phyloP scores from a whole-genome alignment of 2,113 vertebrate species.

The Pseudorasbora parva region DNA sequence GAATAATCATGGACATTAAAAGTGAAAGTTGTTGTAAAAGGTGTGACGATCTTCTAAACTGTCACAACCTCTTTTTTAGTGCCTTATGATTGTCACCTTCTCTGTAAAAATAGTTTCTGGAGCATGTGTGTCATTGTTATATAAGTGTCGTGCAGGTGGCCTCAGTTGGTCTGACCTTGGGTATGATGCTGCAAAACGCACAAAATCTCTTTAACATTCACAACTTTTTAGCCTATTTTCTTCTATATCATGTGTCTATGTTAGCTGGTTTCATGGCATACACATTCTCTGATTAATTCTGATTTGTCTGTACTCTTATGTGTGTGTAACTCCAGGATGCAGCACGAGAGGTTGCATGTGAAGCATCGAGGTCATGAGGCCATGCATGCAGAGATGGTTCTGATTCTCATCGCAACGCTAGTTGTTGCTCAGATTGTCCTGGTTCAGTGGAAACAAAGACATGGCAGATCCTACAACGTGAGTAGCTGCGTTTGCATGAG shows the following conservation, averaged over 20 bases:
- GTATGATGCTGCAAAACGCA: background rate
- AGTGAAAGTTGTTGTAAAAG: background rate
- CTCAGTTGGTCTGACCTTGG: background rate
- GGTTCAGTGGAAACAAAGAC: conserved; percentile 79
- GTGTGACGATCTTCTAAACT: background rate
- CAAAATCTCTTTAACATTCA: background rate
- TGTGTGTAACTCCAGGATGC: conserved; percentile 63
- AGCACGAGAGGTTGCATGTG: conserved; percentile 70
- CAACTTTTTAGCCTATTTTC: background rate
- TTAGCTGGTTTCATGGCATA: background rate
- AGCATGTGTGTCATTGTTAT: conserved; percentile 7
- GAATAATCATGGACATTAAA: background rate
- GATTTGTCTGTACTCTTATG: background rate
- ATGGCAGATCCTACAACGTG: conserved; percentile 71
- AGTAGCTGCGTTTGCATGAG: conserved; percentile 43
- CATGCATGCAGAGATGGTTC: conserved; percentile 75
- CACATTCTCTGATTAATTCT: background rate
- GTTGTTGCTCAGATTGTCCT: conserved; percentile 71
- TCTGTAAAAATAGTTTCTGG: conserved; percentile 21
- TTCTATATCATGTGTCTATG: background rate
- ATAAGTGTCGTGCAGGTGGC: background rate
- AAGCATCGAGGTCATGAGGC: conserved; percentile 73
- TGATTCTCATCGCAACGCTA: conserved; percentile 76
- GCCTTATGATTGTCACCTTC: background rate
- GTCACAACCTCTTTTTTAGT: background rate